Base-by-base conservation (phyloP, 2,797 vertebrate species). In the Rhinatrema bivittatum region DNA sequence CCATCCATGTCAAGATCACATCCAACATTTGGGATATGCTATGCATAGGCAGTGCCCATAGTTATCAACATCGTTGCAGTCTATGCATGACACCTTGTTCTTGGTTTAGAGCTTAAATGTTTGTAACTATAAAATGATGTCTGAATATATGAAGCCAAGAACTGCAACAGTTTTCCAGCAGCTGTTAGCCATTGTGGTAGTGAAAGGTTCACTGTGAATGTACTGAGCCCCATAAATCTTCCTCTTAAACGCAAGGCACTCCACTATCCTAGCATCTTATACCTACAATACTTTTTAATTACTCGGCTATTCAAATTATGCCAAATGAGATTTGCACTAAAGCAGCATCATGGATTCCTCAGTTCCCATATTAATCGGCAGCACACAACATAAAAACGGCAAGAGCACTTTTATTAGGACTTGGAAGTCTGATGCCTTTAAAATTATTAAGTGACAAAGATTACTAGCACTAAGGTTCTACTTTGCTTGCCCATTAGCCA, bases 371-470 rank as follows among this genome's bases (percentile, higher is more conserved):
- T 60, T 50, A 65, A 64, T 63, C 70, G 47, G 15, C 9, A 1
- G 29, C 58, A 65, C 74, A 71, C 46, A 69, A 51, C 61, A 53
- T 39, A 58, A 56, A 26, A 41, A 32, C 11, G 22, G 53, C 45
- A 52, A 52, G 52, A 5, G 2, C 30, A 22, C 42, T 70, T 73
- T 74, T 65, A 65, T 63, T 46, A 60, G 39, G 63, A 72, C 62
- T 76, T 62, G 53, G 44, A 72, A 76, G 70, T 74, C 75, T 62
- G 72, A 81, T 75, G 63, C 72, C 74, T 79, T 81, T 68, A 77
- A 75, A 82, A 85, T 83, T 79, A 86, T 82, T 81, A 84, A 84
- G 79, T 82, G 80, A 75, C 81, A 77, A 72, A 78, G 76, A 82
- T 82, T 77, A 72, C 80, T 80, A 71, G 80, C 77, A 58, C 65